Evolutionary conservation across 2,113 vertebrate species (phyloP).

Genomic region (Epinephelus lanceolatus): DNA sequence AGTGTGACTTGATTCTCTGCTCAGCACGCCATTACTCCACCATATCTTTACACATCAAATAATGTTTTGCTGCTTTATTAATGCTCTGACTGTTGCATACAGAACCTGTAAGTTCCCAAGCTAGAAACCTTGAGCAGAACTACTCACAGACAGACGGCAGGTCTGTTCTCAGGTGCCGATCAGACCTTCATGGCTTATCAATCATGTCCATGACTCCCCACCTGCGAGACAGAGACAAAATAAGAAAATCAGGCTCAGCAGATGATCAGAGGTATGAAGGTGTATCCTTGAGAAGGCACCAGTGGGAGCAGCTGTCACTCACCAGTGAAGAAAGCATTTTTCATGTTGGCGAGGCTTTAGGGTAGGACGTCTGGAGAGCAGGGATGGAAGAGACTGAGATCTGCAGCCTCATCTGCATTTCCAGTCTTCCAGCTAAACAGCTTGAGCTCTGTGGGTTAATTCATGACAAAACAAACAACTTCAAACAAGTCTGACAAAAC

Average conservation of each 20-base stretch:
- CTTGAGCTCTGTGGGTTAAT: neutral
- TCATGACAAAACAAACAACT: neutral
- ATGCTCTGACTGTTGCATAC: too few species aligned
- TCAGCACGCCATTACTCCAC: too few species aligned
- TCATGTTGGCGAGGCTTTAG: neutral
- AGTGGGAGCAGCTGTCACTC: constrained; percentile 53
- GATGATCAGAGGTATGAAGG: constrained; percentile 18
- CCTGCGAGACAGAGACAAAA: neutral
- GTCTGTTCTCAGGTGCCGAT: constrained; percentile 34
- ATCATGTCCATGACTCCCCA: neutral
- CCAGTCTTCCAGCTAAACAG: neutral
- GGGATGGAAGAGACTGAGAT: neutral
- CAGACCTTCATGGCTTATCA: constrained; percentile 17
- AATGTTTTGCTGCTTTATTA: too few species aligned
- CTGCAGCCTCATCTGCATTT: constrained; percentile 15
- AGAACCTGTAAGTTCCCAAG: neutral
- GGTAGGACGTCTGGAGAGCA: neutral
- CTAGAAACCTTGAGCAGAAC: neutral
- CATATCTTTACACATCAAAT: too few species aligned
- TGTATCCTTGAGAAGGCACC: constrained; percentile 14
- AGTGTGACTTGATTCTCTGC: too few species aligned
- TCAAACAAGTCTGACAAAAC: neutral
- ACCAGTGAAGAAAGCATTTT: constrained; percentile 12
- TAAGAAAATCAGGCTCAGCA: constrained; percentile 1
- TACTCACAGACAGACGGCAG: neutral